A percentile compares a stretch with the other conserved stretches of the same genome.
Evolutionary conservation across 2,113 vertebrate species (phyloP).

Genomic region (Elanoides forficatus): DNA sequence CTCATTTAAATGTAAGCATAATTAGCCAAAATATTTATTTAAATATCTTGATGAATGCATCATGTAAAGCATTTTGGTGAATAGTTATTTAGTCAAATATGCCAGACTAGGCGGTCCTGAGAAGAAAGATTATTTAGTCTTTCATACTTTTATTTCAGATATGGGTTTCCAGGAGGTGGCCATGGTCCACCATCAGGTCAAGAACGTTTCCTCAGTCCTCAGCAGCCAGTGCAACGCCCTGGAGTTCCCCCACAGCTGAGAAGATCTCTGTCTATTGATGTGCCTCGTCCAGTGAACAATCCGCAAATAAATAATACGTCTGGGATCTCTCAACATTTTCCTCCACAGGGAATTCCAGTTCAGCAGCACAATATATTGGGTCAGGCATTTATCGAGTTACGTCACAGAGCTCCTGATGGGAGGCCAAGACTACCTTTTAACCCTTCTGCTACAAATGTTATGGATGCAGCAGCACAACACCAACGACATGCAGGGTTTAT

Average conservation of each 20-base stretch:
- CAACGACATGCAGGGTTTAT: constrained; percentile 72
- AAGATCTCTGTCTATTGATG: constrained; percentile 78
- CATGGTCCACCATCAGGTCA: constrained; percentile 74
- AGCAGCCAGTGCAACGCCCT: constrained; percentile 75
- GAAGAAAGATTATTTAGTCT: background rate
- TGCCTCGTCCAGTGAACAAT: constrained; percentile 70
- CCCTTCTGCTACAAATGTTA: constrained; percentile 43
- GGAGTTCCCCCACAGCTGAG: constrained; percentile 80
- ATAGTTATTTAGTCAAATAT: background rate
- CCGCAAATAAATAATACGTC: constrained; percentile 52
- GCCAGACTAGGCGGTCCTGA: background rate
- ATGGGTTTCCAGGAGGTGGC: constrained; percentile 76
- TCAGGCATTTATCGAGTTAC: constrained; percentile 91
- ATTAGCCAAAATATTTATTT: constrained; percentile 42
- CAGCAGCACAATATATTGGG: constrained; percentile 92
- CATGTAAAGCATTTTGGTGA: background rate
- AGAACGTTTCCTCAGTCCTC: constrained; percentile 80
- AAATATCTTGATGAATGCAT: constrained; percentile 8
- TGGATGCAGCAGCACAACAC: constrained; percentile 74
- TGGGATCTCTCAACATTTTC: constrained; percentile 82
- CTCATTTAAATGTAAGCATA: constrained; percentile 41
- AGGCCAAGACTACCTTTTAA: constrained; percentile 80
- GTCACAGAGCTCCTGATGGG: constrained; percentile 85
- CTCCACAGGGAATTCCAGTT: constrained; percentile 77
- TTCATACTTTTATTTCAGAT: constrained; percentile 69